These are phyloP conservation scores for Papilio demoleus DNA, from an alignment of 2,888 invertebrate species.

Conservation along the genomic window DNA sequence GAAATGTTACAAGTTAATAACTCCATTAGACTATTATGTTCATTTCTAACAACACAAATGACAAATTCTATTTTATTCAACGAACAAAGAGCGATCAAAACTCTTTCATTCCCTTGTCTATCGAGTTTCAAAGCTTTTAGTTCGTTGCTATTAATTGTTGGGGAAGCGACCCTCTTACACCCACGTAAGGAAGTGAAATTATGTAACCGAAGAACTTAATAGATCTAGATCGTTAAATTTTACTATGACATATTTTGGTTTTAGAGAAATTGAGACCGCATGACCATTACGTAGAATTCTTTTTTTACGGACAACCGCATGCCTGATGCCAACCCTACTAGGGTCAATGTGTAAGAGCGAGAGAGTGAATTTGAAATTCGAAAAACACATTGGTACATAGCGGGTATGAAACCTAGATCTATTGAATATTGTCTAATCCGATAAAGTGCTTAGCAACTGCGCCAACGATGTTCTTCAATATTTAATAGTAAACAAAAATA, in stretches of 20 bases:
- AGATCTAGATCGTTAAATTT: background rate
- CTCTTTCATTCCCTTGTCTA: constrained; percentile 37
- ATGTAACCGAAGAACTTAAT: constrained; percentile 6
- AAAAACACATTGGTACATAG: too few relatives aligned
- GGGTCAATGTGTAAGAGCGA: too few relatives aligned
- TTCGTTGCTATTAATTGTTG: constrained; percentile 35
- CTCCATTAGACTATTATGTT: constrained; percentile 21
- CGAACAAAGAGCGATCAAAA: constrained; percentile 36
- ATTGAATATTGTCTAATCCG: too few relatives aligned
- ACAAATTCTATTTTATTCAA: constrained; percentile 24
- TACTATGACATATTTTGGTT: constrained; percentile 9
- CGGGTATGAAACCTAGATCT: too few relatives aligned
- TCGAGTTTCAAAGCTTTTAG: constrained; percentile 40
- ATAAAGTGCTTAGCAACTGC: too few relatives aligned
- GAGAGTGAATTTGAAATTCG: too few relatives aligned
- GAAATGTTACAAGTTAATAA: constrained; percentile 12
- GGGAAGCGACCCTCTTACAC: constrained; percentile 32
- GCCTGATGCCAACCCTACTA: too few relatives aligned
- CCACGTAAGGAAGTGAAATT: constrained; percentile 25
- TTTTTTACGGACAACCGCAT: too few relatives aligned
- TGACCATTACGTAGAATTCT: too few relatives aligned
- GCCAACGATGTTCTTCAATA: too few relatives aligned
- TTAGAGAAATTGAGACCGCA: background rate
- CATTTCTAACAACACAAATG: constrained; percentile 11
- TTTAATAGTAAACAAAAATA: background rate